phyloP scores from a whole-genome alignment of 2,797 vertebrate species.

The Danio kyathit region DNA sequence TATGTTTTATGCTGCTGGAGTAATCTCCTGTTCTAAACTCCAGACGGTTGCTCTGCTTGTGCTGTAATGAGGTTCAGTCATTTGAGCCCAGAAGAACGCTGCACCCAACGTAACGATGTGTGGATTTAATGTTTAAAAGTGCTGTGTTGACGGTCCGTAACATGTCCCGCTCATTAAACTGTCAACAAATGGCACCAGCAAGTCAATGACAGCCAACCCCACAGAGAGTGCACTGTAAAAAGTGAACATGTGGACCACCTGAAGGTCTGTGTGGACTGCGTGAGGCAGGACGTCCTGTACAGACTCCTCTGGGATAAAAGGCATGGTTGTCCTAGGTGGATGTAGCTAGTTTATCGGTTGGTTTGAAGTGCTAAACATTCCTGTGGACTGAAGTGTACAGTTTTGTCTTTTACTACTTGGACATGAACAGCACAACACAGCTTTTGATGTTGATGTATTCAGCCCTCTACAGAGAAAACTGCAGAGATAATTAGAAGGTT shows the following conservation, averaged over 20 bases:
- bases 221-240: slow-evolving; percentile 16
- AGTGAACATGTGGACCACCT: slow-evolving; percentile 43
- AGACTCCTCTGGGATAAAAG: not conserved
- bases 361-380: slow-evolving; percentile 8
- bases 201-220: slow-evolving; percentile 5
- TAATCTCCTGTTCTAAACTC: not conserved
- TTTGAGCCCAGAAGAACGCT: slow-evolving; percentile 18
- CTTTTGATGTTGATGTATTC: slow-evolving; percentile 25
- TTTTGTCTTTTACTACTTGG: slow-evolving; percentile 13
- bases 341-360: not conserved
- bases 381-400: not conserved
- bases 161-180: slow-evolving; percentile 39
- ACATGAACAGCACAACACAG: not conserved
- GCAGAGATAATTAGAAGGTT: slow-evolving; percentile 14
- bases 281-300: not conserved
- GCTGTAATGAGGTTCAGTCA: slow-evolving; percentile 16
- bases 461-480: not conserved
- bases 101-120: slow-evolving; percentile 40
- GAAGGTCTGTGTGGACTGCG: not conserved
- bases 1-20: not conserved
- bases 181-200: slow-evolving; percentile 37
- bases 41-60: not conserved
- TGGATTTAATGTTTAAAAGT: slow-evolving; percentile 40
- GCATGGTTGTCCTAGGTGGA: not conserved
- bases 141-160: slow-evolving; percentile 34